Conservation (phyloP, 2,113 vertebrate species). For the Paratilapia polleni region DNA sequence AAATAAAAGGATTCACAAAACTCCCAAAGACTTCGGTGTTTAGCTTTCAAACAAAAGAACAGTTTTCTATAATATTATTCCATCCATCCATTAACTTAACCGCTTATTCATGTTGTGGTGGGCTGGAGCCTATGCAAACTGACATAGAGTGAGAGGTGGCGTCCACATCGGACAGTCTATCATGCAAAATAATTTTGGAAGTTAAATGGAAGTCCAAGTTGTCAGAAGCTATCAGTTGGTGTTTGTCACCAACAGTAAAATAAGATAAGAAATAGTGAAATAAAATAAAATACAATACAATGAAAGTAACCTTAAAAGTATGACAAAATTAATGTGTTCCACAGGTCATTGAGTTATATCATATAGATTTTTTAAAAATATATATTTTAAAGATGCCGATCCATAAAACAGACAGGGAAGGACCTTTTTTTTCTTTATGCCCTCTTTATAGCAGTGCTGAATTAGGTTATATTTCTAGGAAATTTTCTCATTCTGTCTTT, state of each 20-base stretch:
- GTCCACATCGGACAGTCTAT: not conserved
- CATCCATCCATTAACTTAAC: not conserved
- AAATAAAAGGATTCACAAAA: not conserved
- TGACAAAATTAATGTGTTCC: too few relatives aligned
- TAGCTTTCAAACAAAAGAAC: not conserved
- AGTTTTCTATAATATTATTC: not conserved
- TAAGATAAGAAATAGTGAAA: too few relatives aligned
- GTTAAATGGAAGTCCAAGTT: not conserved
- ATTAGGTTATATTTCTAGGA: slow-evolving; percentile 17
- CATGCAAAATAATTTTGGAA: not conserved
- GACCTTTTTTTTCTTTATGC: not conserved
- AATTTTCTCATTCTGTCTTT: not conserved
- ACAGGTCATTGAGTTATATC: too few relatives aligned
- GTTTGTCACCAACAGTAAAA: too few relatives aligned
- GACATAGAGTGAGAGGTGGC: too few relatives aligned
- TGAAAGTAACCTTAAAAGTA: not conserved
- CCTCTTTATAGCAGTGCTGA: not conserved
- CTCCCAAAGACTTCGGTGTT: not conserved
- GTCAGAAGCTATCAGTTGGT: not conserved
- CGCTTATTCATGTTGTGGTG: too few relatives aligned
- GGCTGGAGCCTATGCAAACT: too few relatives aligned
- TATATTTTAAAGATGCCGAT: not conserved
- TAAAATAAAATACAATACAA: not conserved
- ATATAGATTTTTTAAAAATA: not conserved
- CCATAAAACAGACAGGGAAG: not conserved